Percentiles rank a stretch among this genome's conserved stretches.
Evolutionary conservation across 2,888 invertebrate genomes (phyloP).

Genomic region (Clanis bilineata): DNA sequence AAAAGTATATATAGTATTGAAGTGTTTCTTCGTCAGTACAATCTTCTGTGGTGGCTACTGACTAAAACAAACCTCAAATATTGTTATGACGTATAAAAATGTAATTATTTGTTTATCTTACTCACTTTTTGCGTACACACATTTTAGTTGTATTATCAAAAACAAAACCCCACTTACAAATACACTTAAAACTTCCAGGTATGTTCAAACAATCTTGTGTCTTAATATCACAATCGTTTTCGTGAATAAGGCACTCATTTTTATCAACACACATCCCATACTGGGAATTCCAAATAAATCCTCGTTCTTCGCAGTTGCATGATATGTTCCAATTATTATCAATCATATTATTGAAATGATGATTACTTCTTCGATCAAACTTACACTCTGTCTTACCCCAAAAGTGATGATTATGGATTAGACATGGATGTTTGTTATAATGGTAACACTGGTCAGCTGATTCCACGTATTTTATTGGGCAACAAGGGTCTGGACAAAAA

Average conservation of each 20-base stretch:
- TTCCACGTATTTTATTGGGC: conserved; percentile 73
- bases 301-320: conserved; percentile 76
- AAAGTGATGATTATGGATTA: conserved; percentile 45
- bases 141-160: conserved; percentile 37
- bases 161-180: conserved; percentile 74
- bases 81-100: too few relatives aligned
- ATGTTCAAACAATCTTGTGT: conserved; percentile 82
- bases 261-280: conserved; percentile 84
- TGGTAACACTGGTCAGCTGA: conserved; percentile 65
- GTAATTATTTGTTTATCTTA: not conserved
- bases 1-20: too few relatives aligned
- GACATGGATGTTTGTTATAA: conserved; percentile 77
- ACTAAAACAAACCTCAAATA: too few relatives aligned
- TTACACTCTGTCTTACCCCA: conserved; percentile 38
- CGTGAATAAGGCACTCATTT: conserved; percentile 78
- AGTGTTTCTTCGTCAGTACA: too few relatives aligned
- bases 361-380: conserved; percentile 61
- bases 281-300: conserved; percentile 82
- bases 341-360: conserved; percentile 70
- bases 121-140: conserved; percentile 27
- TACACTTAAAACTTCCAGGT: conserved; percentile 72
- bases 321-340: conserved; percentile 83
- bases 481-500: conserved; percentile 86
- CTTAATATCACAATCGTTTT: conserved; percentile 59
- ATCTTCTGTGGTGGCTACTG: too few relatives aligned